Conservation (phyloP, 1,140 invertebrate genomes). For the Neuroterus valhalla region DNA sequence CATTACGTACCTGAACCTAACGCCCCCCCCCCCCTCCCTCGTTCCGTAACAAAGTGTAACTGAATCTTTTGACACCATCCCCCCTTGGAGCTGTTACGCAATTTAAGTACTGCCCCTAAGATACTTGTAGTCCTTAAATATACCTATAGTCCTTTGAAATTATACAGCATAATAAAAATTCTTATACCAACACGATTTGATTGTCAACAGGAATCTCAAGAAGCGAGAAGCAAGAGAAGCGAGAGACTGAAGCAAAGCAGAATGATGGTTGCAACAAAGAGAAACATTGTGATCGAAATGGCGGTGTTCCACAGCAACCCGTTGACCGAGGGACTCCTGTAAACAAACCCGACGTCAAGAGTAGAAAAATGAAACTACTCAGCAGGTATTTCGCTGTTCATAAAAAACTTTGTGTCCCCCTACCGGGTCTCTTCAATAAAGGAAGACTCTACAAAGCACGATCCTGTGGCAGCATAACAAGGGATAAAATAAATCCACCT, state of each 20-base stretch:
- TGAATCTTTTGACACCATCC: no score
- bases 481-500: conserved; percentile 72
- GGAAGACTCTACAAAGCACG: conserved; percentile 78
- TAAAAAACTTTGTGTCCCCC: conserved; percentile 76
- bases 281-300: conserved; percentile 41
- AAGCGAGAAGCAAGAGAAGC: conserved; percentile 40
- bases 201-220: conserved; percentile 26
- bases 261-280: conserved; percentile 38
- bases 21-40: no score
- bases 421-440: conserved; percentile 76
- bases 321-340: conserved; percentile 41
- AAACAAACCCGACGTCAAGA: conserved; percentile 66
- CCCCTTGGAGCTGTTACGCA: no score
- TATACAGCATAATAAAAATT: no score
- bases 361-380: conserved; percentile 74
- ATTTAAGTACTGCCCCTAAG: no score
- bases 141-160: no score
- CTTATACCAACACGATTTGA: neutral
- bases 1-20: no score
- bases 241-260: conserved; percentile 7
- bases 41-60: no score
- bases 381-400: conserved; percentile 81
- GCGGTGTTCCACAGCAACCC: conserved; percentile 20
- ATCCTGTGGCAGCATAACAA: conserved; percentile 77
- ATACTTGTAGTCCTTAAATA: no score